A percentile compares a stretch with the other conserved stretches of the same genome.
Conservation (phyloP, 2,113 vertebrate genomes). For the Sander lucioperca region DNA sequence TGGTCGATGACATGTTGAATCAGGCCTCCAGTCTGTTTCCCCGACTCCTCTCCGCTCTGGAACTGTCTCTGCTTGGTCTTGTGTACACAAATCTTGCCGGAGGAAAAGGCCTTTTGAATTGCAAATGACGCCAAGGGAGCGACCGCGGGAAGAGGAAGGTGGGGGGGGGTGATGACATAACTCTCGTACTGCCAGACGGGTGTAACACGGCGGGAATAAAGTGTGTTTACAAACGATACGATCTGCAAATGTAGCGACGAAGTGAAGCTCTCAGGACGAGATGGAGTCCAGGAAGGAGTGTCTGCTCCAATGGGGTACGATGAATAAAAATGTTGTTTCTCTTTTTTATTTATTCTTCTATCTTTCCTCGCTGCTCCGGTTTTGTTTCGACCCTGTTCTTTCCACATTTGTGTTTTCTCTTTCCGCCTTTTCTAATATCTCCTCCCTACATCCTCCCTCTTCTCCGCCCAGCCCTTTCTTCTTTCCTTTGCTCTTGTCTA, state of each 20-base stretch:
- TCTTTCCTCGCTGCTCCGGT: conserved; percentile 1
- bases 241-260: conserved; percentile 59
- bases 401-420: not conserved
- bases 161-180: conserved; percentile 17
- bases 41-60: conserved; percentile 21
- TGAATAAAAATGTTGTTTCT: conserved; percentile 43
- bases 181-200: conserved; percentile 37
- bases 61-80: conserved; percentile 40
- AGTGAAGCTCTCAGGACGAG: conserved; percentile 34
- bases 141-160: not conserved
- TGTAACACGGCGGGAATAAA: conserved; percentile 31
- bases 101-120: conserved; percentile 48
- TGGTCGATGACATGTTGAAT: conserved; percentile 41
- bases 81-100: conserved; percentile 52
- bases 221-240: conserved; percentile 62
- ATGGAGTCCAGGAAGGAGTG: conserved; percentile 15
- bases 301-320: conserved; percentile 31
- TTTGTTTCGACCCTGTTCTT: conserved; percentile 14
- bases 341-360: not conserved
- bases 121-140: conserved; percentile 45
- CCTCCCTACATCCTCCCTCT: not conserved
- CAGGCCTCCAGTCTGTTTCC: conserved; percentile 46
- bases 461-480: not conserved
- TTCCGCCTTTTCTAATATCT: conserved; percentile 31
- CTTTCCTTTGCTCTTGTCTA: conserved; percentile 77